Evolutionary conservation across 2,113 vertebrate species (phyloP), one percentile per base, ranked within the genome.

Genomic region (Shinisaurus crocodilurus): DNA sequence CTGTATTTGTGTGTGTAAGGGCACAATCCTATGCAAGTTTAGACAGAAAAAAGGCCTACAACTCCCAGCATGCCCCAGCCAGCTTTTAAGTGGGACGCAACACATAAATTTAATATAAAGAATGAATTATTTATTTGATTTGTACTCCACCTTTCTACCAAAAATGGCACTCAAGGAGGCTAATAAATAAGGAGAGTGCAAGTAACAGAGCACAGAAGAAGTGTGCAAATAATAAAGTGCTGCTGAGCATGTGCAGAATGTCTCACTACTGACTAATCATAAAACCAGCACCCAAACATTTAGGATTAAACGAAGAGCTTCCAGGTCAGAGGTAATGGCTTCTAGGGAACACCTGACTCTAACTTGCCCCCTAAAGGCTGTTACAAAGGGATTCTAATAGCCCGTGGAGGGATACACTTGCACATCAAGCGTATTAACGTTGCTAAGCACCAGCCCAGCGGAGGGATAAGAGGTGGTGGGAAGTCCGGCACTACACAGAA

Each of bases 381-480:
- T 1, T 6, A 25, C 23, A 29, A 84, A 10, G 29, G 54, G 4
- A 45, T 40, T 82, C 37, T 40, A 74, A 0, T 40, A 57, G 34
- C 16, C 43, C 1, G 43, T 43, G 48, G 43, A 57, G 0, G n/a
- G 80, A 86, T 84, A 43, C n/a, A n/a, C 29, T 34, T 10, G 1
- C 0, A 3, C 9, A 3, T 1, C 10, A 1, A 2, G 2, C 15
- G 34, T 45, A 12, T 0, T 40, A 0, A 0, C 0, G 48, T 54
- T 69, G 50, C 50, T 37, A 23, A 60, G 63, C 18, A 74, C 13
- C 25, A 6, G 32, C 0, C 3, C 54, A 1, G 57, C 18, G 90
- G 43, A 86, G 20, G 48, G 76, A 90, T 90, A 85, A 15, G 34
- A 25, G 7, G 32, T 2, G 8, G 34, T 2, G 3, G 48, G 32